These are phyloP conservation scores for Sciurus vulgaris DNA, from an alignment of 2,797 vertebrate genomes.

Conservation along the genomic window DNA sequence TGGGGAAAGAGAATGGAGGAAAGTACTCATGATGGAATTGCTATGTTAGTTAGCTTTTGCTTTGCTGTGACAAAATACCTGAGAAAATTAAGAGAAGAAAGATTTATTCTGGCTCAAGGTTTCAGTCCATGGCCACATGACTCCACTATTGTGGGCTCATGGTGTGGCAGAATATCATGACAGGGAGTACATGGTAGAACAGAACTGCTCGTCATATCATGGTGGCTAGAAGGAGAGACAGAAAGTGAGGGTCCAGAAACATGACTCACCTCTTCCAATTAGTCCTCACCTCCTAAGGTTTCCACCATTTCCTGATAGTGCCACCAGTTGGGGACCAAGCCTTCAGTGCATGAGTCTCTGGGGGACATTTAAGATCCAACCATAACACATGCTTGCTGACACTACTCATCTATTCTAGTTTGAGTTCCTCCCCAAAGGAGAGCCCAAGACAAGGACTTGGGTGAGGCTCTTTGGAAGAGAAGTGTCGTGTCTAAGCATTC, in stretches of 20 bases:
- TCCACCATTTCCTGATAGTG: background rate
- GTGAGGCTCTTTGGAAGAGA: conserved; percentile 7
- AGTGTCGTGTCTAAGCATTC: background rate
- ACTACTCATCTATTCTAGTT: background rate
- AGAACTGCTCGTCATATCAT: too few species aligned
- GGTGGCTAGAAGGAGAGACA: too few species aligned
- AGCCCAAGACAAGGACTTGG: background rate
- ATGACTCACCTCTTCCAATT: background rate
- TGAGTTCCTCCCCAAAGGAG: background rate
- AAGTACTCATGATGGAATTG: background rate
- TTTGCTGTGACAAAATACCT: background rate
- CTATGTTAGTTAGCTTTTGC: background rate
- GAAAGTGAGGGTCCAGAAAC: background rate
- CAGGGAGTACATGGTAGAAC: too few species aligned
- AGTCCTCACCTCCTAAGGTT: background rate
- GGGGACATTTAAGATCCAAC: background rate
- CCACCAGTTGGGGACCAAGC: background rate
- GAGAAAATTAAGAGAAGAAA: background rate
- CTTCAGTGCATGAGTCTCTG: background rate
- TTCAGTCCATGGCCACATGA: too few species aligned
- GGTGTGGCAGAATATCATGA: too few species aligned
- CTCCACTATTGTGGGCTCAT: too few species aligned
- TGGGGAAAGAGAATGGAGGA: background rate
- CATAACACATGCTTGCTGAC: background rate
- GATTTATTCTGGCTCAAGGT: too few species aligned